Evolutionary conservation across 1,140 invertebrate genomes (phyloP), one percentile per base, ranked within the genome.

Genomic region (Harlomillsia oculata): DNA sequence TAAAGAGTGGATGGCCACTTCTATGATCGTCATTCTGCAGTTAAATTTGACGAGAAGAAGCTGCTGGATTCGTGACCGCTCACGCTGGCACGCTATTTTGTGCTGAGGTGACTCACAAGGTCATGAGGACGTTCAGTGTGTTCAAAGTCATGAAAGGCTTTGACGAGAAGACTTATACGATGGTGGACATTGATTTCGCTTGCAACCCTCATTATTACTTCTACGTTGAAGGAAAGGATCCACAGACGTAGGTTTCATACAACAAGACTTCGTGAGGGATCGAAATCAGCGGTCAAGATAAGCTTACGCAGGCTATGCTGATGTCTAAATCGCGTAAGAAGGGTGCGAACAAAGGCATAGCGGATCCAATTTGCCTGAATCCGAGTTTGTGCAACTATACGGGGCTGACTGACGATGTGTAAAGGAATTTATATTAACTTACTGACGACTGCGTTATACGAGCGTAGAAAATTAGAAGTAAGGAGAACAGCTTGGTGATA

Each of bases 171-270:
- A 84, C 81, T 0, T 88, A 87, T 59, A 70, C 77, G 28, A 73
- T 97, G 29, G 85, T 91, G 70, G 88, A 92, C 64, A 81, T 97
- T 32, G 78, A 82, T 45, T 94, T 84, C 70, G 71, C 78, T 8
- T 72, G 78, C 55, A 82, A 69, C 30, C 89, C 90, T 1, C 66
- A 53, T 11, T 76, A 76, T 1, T 82, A 77, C 1, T 95, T 97
- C 70, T 75, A 75, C 26, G 69, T 76, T 65, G 51, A 63, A 39
- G 60, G 52, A 40, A 77, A 78, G 0, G 67, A 75, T 0, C 78
- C 82, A 2, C 43, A 32, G 4, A 74, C 78, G 0, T 95, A 84
- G 64, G 56, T 78, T 2, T 80, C 93, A 2, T 97, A 96, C 70
- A 95, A 93, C 62, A 77, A 78, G 66, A 75, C 75, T 4, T 25